Base-by-base conservation (phyloP, 2,797 vertebrate species). In the Enteromius radiatus region DNA sequence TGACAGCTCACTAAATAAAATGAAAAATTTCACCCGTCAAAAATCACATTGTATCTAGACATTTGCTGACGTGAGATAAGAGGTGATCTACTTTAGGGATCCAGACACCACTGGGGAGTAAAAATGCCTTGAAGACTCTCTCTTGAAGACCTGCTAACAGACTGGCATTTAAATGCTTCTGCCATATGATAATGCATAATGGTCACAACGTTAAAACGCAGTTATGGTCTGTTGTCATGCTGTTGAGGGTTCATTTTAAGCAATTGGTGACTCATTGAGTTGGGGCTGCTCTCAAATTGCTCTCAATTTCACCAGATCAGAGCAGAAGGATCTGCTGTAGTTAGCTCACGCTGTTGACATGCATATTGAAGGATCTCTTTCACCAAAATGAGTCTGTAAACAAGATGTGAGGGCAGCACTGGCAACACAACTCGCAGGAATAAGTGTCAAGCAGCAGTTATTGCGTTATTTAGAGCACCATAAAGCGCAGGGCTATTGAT, bases 401-500 rank as follows among this genome's bases (percentile, higher is more conserved):
- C 90, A 92, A 90, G 90, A 92, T 91, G 90, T 90, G 90, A 93
- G 90, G 88, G 87, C 87, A 87, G 82, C 78, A 81, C 74, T 79
- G 84, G 88, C 82, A 91, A 89, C 90, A 92, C 92, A 75, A 92
- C 91, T 91, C 76, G 74, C 86, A 87, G 89, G 80, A 91, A 90
- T 91, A 92, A 92, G 93, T 91, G 92, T 94, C 93, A 91, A 89
- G 88, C 86, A 85, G 90, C 90, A 90, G 91, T 93, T 93, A 92
- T 90, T 92, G 89, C 87, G 88, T 94, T 93, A 93, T 94, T 94
- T 94, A 94, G 89, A 90, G 92, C 41, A 70, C 90, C 89, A 91
- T 94, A 92, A 93, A 93, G 90, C 90, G 84, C 85, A 87, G 83
- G 88, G 85, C 91, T 92, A 94, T 95, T 93, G 93, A 95, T 94